Evolutionary conservation across 2,113 vertebrate genomes (phyloP), one percentile per base, ranked within the genome.

Genomic region (Psittacula cyanocephala): DNA sequence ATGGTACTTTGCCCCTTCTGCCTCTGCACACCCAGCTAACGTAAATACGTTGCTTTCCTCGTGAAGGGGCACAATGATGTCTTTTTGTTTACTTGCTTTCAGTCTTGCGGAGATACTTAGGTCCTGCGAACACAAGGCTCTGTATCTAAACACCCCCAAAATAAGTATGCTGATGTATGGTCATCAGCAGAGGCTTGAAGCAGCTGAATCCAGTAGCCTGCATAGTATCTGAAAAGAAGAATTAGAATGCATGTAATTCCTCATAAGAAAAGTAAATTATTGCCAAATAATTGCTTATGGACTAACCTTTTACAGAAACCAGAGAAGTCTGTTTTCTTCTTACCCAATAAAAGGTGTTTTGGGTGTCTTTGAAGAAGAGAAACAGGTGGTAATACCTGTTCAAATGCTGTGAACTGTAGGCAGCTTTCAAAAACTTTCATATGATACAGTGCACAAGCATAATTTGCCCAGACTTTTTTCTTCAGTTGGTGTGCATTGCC

Each of bases 1-100:
- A 8, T 23, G 29, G 10, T 50, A 35, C 53, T 78, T 88, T 4
- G 1, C 22, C 17, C 29, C 33, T 81, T 69, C 27, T 49, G 12
- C 47, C 22, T 63, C 17, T 39, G 63, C 0, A 0, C 35, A 20
- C 13, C 9, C 1, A 1, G 22, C 18, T 22, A 44, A 44, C 44
- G 57, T 37, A 70, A 46, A 53, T 25, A 27, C 0, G 1, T 25
- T 67, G 50, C 27, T 44, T 60, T 49, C 17, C 46, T 64, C 22
- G 28, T 55, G 62, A 64, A 44, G 57, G 33, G 39, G 44, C 29
- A 52, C 29, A n/a, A 5, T 5, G 19, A 9, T 7, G 5, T 18
- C 43, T 37, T 41, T 41, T 77, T 50, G 44, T 18, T 85, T 41
- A 31, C 29, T 8, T 60, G 23, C 29, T 72, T 60, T 63, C 31